phyloP scores from a whole-genome alignment of 2,113 vertebrate genomes.

The Columba janthina region DNA sequence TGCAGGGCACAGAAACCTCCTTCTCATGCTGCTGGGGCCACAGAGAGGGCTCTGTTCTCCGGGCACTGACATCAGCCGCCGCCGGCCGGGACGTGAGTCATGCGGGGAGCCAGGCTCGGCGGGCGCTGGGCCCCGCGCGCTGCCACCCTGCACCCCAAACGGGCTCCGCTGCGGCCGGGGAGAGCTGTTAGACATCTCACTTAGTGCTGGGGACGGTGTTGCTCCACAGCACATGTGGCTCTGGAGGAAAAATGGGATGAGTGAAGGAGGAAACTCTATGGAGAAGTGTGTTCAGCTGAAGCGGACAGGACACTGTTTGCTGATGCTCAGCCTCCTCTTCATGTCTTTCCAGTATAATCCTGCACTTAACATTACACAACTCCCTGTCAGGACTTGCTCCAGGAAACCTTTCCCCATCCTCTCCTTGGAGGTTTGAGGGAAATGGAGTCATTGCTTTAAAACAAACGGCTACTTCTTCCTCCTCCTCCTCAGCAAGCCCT shows the following conservation, averaged over 20 bases:
- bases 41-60: constrained; percentile 19
- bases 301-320: neutral
- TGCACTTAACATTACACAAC: neutral
- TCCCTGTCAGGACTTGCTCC: neutral
- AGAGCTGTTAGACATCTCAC: neutral
- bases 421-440: neutral
- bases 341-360: neutral
- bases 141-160: fast-evolving
- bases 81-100: neutral
- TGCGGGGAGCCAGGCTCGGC: neutral
- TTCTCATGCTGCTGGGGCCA: neutral
- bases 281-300: neutral
- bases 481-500: neutral
- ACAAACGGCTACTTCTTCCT: neutral
- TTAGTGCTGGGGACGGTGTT: fast-evolving
- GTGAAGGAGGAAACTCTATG: neutral
- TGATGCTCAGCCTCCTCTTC: neutral
- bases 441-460: neutral
- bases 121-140: neutral
- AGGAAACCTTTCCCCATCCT: neutral
- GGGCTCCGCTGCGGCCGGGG: fast-evolving
- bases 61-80: constrained; percentile 22
- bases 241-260: neutral
- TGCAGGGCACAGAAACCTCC: constrained; percentile 14
- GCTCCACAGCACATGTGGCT: neutral